Conservation (phyloP, 2,113 vertebrate species). For the Callipepla californica region DNA sequence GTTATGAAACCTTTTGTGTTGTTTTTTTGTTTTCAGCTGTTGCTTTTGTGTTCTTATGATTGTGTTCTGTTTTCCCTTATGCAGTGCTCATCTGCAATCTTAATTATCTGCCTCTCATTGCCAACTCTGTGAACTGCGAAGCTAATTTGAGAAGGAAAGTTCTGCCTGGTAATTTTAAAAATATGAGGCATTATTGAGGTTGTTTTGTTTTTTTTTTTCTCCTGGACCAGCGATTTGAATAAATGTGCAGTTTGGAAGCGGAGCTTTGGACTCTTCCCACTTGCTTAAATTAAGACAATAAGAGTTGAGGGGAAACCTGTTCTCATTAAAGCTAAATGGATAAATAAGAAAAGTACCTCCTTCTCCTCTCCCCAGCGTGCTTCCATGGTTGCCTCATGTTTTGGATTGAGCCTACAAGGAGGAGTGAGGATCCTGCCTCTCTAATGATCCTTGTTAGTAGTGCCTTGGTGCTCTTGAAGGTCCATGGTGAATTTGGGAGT, state of each 20-base stretch:
- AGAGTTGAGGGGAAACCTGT: background rate
- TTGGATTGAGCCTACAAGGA: background rate
- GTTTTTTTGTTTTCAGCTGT: background rate
- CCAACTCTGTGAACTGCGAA: constrained; percentile 56
- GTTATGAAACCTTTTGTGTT: background rate
- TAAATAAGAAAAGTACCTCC: background rate
- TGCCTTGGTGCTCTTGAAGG: background rate
- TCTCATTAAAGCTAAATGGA: background rate
- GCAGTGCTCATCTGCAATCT: background rate
- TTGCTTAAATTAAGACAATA: background rate
- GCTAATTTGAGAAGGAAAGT: constrained; percentile 26
- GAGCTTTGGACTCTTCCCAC: background rate
- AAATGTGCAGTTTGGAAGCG: background rate
- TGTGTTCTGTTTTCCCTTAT: constrained; percentile 26
- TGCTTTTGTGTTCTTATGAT: constrained; percentile 29
- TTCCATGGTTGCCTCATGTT: background rate
- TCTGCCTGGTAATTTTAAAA: constrained; percentile 32
- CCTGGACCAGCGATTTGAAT: background rate
- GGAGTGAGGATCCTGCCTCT: background rate
- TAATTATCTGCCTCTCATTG: constrained; percentile 25
- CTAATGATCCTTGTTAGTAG: rapidly evolving
- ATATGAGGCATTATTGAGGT: constrained; percentile 20
- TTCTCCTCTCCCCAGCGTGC: rapidly evolving
- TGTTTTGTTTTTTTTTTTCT: background rate
- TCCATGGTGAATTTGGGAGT: background rate